Evolutionary conservation across 2,888 invertebrate species (phyloP).

Genomic region (Stenodema calcarata): DNA sequence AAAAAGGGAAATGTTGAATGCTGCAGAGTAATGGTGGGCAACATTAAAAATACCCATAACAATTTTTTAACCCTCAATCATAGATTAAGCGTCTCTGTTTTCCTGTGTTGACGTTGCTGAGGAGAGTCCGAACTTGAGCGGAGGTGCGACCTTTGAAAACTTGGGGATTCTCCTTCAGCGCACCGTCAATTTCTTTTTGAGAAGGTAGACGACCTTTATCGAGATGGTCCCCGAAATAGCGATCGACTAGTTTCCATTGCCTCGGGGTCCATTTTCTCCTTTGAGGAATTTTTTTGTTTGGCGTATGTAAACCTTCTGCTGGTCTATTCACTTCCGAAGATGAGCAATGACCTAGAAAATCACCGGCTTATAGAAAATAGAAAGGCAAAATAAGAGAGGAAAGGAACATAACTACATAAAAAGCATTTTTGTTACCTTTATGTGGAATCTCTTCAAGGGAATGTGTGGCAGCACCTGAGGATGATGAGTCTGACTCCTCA

Average conservation of each 20-base stretch:
- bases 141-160: neutral
- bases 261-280: neutral
- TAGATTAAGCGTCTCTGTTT: neutral
- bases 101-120: neutral
- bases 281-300: neutral
- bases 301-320: neutral
- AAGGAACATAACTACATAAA: no score
- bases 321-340: no score
- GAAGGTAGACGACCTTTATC: neutral
- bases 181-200: neutral
- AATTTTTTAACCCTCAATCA: neutral
- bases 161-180: neutral
- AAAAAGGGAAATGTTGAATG: no score
- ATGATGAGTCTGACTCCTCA: no score
- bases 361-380: no score
- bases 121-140: neutral
- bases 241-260: neutral
- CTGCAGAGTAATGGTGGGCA: no score
- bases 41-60: no score
- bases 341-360: no score
- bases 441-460: no score
- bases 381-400: no score
- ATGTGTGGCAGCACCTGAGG: no score
- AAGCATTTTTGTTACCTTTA: no score
- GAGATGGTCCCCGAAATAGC: neutral